Evolutionary conservation across 2,797 vertebrate species (phyloP), one percentile per base, ranked within the genome.

Genomic region (Chlorospingus semifuscus): DNA sequence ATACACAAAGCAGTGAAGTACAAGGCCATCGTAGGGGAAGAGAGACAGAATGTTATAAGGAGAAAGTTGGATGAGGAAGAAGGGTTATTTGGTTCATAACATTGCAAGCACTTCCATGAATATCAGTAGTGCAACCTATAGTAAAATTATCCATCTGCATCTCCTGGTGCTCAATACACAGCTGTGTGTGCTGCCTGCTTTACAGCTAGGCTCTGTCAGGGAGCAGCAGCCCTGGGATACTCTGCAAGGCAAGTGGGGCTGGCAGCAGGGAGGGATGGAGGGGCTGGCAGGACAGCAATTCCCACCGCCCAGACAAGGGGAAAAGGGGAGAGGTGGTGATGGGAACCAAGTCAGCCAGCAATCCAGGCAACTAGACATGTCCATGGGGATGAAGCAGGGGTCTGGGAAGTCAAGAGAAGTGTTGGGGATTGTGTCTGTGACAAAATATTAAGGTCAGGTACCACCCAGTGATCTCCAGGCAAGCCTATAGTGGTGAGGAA

Each of bases 361-460:
- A 8, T 42, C 17, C 0, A 0, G 17, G 37, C 36, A 27, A 4
- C 34, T 44, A 42, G 37, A 29, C 9, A 2, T 16, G 20, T 60
- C 53, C 1, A 1, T 36, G n/a, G 41, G 15, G 6, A 34, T 37
- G 37, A 79, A 20, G 46, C 15, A 68, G 22, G 18, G 15, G 20
- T 53, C 52, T 78, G 36, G 41, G 11, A 41, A 61, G 27, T 55
- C 49, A 56, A 60, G 46, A 15, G 23, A 82, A 72, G 17, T 24
- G 9, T 7, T 78, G 44, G 3, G 15, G 30, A 37, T 53, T 44
- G 22, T 21, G 46, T 27, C 34, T 77, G 42, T 55, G 37, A 53
- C 36, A 72, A 50, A 17, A 39, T 63, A 6, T 17, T 22, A 42
- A 32, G 22, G 23, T 84, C 61, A 82, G 44, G 8, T 37, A 59